These are phyloP conservation scores for Actinia tenebrosa DNA, from an alignment of 64 coral and sea anemone genomes.

Conservation along the genomic window DNA sequence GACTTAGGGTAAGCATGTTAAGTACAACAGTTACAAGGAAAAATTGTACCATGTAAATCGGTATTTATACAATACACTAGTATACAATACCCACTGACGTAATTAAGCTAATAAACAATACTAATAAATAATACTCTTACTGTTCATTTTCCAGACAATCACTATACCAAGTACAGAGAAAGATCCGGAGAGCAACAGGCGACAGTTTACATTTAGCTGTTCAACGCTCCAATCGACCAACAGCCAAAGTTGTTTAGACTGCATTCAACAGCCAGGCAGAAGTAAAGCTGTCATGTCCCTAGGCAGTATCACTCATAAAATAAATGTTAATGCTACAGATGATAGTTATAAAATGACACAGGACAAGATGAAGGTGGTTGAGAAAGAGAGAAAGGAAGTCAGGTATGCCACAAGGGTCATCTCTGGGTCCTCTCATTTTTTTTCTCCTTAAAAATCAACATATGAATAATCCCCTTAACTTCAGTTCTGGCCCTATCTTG, in stretches of 20 bases:
- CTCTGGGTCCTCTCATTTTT: background rate
- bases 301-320: constrained; percentile 79
- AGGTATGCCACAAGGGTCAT: constrained; percentile 30
- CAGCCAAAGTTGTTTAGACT: constrained; percentile 63
- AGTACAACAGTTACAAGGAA: no score
- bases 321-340: constrained; percentile 86
- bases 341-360: constrained; percentile 93
- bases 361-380: constrained; percentile 75
- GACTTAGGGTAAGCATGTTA: no score
- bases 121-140: background rate
- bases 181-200: background rate
- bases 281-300: constrained; percentile 50
- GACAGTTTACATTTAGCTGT: constrained; percentile 70
- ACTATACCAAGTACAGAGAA: constrained; percentile 60
- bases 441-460: no score
- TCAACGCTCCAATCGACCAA: constrained; percentile 42
- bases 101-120: no score
- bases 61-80: no score
- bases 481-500: no score
- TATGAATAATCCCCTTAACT: no score
- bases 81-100: no score
- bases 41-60: no score
- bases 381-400: constrained; percentile 84
- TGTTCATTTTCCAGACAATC: constrained; percentile 39
- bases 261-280: constrained; percentile 53